Evolutionary conservation across 1,140 invertebrate genomes (phyloP).

Genomic region (Drosophila teissieri): DNA sequence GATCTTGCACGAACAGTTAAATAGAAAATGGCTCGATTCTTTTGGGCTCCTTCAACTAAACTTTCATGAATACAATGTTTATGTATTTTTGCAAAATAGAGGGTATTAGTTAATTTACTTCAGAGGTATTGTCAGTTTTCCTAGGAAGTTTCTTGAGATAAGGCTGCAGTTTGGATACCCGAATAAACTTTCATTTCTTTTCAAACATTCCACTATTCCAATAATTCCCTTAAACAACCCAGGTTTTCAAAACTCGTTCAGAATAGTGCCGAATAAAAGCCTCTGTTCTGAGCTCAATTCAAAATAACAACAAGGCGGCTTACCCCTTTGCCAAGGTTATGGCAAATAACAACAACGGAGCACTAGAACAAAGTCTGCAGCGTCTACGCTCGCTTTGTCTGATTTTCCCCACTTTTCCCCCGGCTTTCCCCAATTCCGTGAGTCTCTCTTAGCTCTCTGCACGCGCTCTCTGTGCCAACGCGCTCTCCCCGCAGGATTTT

Average conservation of each 20-base stretch:
- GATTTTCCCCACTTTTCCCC: conserved; percentile 14
- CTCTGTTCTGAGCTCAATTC: conserved; percentile 11
- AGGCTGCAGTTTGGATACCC: no score
- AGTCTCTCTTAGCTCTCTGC: conserved; percentile 10
- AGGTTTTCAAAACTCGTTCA: conserved; percentile 1
- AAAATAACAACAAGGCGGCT: conserved; percentile 48
- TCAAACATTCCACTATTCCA: no score
- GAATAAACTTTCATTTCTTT: no score
- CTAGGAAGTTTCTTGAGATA: no score
- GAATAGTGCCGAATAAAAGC: neutral
- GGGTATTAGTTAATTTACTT: no score
- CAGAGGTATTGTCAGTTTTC: no score
- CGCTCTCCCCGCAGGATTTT: conserved; percentile 66
- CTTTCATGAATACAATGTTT: no score
- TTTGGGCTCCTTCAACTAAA: no score
- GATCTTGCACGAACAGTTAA: neutral
- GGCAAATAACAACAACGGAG: conserved; percentile 48
- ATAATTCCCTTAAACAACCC: neutral
- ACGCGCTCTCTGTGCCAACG: conserved; percentile 26
- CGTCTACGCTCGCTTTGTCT: conserved; percentile 52
- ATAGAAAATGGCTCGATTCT: no score
- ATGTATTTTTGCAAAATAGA: no score
- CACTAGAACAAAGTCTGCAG: conserved; percentile 52
- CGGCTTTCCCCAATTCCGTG: conserved; percentile 18
- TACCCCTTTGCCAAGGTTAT: conserved; percentile 59